Conservation (phyloP, 2,888 invertebrate species). For the Asteroscopus sphinx region DNA sequence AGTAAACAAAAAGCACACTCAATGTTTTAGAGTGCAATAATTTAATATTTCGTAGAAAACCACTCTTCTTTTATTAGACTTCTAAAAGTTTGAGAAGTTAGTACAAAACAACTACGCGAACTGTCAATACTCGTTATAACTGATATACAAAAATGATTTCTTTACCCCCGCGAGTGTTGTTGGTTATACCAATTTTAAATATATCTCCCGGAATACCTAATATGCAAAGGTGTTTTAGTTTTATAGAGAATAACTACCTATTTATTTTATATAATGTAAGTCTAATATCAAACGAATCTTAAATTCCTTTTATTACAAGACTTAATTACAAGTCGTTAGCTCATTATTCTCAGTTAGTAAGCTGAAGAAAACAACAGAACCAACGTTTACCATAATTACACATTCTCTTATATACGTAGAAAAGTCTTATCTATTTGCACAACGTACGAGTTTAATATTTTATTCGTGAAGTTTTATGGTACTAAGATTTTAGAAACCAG, state of each 20-base stretch:
- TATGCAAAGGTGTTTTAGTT: no score
- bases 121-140: constrained; percentile 51
- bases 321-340: background rate
- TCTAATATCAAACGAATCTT: no score
- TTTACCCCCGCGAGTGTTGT: background rate
- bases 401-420: background rate
- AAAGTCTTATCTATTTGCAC: background rate
- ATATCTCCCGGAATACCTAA: background rate
- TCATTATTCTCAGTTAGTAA: background rate
- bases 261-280: no score
- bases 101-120: constrained; percentile 42
- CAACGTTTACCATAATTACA: no score
- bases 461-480: constrained; percentile 2
- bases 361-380: background rate
- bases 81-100: constrained; percentile 40
- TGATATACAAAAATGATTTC: constrained; percentile 47
- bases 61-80: constrained; percentile 44
- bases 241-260: no score
- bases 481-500: background rate
- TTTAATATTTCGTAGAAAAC: constrained; percentile 47
- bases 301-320: background rate
- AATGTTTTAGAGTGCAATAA: constrained; percentile 46
- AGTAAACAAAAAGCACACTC: constrained; percentile 16
- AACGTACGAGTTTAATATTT: background rate
- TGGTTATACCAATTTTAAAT: background rate